Base-by-base conservation (phyloP, 2,888 invertebrate genomes). In the Melangyna quadrimaculata region DNA sequence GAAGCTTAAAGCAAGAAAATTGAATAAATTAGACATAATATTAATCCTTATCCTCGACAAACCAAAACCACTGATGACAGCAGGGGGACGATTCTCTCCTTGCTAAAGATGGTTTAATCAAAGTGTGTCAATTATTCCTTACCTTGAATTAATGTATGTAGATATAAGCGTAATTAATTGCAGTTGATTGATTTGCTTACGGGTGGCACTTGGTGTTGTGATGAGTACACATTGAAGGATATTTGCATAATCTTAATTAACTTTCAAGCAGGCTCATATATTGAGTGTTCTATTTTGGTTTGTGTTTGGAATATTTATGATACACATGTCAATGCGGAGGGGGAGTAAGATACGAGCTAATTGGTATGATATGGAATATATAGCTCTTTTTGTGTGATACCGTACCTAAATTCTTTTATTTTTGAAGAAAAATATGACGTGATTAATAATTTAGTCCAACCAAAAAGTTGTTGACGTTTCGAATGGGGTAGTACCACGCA, bases 161-260 rank as follows among this genome's bases (percentile, higher is more conserved):
- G 22, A 5, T 63, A 27, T 40, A 12, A 32, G 32, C 43, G 53
- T 74, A 53, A 74, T 74, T 74, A 43, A 32, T 32, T 63, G 29
- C 51, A 53, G 19, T 63, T 63, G 63, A 63, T 63, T 63, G 63
- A 63, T 63, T 63, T 40, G 43, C 63, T 40, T 40, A 37, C 40
- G 40, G 40, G n/a, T 40, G 61, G 22, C 9, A 24, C 17, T 63
- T 63, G 17, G 43, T 63, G 27, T 40, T 63, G 40, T 10, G 27
- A 27, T 37, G 14, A 12, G 19, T 9, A 27, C 6, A 19, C 29
- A 37, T 53, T n/a, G 17, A 24, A 43, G 40, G 63, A 32, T 63
- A 40, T 65, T 51, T 43, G 53, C 63, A 65, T 74, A 74, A 74
- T 65, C 43, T 40, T 19, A 29, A 74, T 74, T 63, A 63, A 43